Evolutionary conservation across 2,113 vertebrate species (phyloP).

Genomic region (Pavo muticus): DNA sequence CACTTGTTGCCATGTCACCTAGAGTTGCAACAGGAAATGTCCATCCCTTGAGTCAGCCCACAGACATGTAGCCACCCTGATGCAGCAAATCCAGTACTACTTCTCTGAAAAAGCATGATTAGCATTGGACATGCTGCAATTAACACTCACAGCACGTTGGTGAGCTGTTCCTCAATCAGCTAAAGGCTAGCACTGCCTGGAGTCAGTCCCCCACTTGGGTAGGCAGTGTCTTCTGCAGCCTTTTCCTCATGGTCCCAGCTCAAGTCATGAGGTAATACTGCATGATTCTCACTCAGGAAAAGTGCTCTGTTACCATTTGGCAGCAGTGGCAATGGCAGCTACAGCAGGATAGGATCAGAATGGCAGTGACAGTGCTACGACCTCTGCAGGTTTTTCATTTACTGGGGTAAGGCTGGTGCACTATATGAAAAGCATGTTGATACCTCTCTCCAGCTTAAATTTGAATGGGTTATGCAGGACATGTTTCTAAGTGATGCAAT

Average conservation of each 20-base stretch:
- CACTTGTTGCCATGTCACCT: too few relatives aligned
- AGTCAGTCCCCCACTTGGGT: not conserved
- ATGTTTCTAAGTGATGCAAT: not conserved
- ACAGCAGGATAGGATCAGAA: not conserved
- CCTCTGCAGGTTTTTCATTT: not conserved
- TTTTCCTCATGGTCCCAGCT: not conserved
- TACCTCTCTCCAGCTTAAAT: not conserved
- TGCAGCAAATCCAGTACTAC: not conserved
- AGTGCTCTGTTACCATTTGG: not conserved
- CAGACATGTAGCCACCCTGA: too few relatives aligned
- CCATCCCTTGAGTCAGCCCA: not conserved
- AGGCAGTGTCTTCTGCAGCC: not conserved
- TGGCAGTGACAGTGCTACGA: not conserved
- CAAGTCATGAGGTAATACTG: not conserved
- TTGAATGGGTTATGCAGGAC: not conserved
- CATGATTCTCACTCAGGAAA: not conserved
- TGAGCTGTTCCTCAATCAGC: too few relatives aligned
- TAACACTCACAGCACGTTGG: not conserved
- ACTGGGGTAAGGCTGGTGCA: not conserved
- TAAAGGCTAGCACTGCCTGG: not conserved
- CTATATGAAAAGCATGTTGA: not conserved
- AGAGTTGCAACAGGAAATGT: not conserved
- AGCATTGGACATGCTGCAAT: fast-evolving
- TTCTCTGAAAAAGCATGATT: fast-evolving
- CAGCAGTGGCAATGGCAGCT: not conserved